Conservation (phyloP, 2,113 vertebrate species). For the Dicrurus megarhynchus region DNA sequence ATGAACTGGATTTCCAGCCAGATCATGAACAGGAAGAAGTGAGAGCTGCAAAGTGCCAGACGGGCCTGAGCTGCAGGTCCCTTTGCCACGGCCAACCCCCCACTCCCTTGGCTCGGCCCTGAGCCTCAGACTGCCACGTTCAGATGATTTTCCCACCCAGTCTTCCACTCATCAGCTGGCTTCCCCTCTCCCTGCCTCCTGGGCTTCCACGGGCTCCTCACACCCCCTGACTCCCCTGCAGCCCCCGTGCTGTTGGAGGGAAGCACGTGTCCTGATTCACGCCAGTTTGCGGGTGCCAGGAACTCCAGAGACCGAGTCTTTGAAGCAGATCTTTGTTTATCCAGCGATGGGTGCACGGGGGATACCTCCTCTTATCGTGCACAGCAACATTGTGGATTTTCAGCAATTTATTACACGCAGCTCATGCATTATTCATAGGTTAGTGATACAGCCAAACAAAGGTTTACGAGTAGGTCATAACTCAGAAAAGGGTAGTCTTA, state of each 20-base stretch:
- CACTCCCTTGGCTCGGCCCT: neutral
- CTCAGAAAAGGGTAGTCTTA: neutral
- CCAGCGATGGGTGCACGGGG: neutral
- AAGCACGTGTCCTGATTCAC: neutral
- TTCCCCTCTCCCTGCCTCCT: neutral
- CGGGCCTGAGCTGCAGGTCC: neutral
- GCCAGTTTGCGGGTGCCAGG: neutral
- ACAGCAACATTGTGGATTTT: neutral
- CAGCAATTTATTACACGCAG: neutral
- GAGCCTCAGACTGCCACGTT: neutral
- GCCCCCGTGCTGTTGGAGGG: neutral
- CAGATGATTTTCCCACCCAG: neutral
- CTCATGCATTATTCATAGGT: neutral
- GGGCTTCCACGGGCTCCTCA: neutral
- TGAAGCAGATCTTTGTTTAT: neutral
- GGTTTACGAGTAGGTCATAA: too few species aligned
- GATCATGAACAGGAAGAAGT: slow-evolving; percentile 84
- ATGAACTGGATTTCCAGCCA: slow-evolving; percentile 94
- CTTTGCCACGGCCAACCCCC: neutral
- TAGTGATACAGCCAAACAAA: too few species aligned
- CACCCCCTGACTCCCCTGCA: neutral
- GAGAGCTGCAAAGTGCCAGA: neutral
- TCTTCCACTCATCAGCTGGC: neutral
- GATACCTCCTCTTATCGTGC: neutral
- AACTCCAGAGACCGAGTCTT: neutral